A percentile compares a stretch with the other conserved stretches of the same genome.
phyloP scores from a whole-genome alignment of 2,797 vertebrate species.

The Balearica regulorum region DNA sequence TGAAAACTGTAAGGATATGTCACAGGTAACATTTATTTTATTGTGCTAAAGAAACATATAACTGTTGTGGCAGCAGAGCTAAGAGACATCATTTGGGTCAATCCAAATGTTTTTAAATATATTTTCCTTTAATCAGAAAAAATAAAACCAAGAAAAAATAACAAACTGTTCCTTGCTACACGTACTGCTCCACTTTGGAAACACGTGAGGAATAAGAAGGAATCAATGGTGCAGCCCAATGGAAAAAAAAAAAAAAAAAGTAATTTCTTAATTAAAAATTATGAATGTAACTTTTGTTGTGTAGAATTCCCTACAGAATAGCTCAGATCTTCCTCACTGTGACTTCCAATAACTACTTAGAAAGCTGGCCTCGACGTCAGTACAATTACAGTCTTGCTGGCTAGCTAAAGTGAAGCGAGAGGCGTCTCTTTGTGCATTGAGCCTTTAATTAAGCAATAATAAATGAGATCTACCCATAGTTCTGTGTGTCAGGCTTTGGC shows the following conservation, averaged over 20 bases:
- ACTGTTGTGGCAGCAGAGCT: neutral
- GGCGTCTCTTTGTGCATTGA: constrained; percentile 55
- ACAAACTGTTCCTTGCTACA: neutral
- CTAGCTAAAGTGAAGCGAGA: constrained; percentile 47
- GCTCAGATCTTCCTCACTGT: constrained; percentile 42
- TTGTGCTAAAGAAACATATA: neutral
- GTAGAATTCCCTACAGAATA: constrained; percentile 57
- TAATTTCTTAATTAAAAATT: constrained; percentile 64
- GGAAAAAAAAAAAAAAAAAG: neutral
- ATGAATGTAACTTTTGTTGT: constrained; percentile 65
- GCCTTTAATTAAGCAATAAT: constrained; percentile 69
- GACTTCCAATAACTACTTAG: constrained; percentile 61
- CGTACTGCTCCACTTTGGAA: neutral
- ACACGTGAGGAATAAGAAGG: neutral
- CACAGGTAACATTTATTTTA: neutral
- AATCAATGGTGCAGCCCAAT: neutral
- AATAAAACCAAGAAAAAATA: neutral
- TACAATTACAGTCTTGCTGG: constrained; percentile 58
- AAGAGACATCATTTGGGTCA: neutral
- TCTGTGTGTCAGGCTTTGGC: constrained; percentile 28
- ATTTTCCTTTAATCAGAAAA: neutral
- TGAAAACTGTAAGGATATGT: neutral
- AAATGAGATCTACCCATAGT: constrained; percentile 66
- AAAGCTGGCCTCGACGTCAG: constrained; percentile 52
- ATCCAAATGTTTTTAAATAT: neutral